Conservation (phyloP, 2,113 vertebrate genomes). For the Mus pahari region DNA sequence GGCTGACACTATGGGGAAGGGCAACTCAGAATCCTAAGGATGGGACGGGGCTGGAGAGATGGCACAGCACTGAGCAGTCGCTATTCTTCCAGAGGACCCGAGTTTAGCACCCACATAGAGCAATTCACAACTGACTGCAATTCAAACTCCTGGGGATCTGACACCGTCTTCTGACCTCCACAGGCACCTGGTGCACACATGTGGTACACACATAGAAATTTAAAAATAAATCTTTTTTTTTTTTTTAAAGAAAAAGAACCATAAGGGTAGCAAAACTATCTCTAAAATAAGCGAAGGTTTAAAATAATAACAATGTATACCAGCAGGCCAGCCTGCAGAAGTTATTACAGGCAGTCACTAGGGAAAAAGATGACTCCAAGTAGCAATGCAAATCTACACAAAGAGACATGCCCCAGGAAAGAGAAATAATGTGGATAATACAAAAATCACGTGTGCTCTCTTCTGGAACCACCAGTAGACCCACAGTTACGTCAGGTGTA, state of each 20-base stretch:
- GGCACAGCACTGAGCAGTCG: too few relatives aligned
- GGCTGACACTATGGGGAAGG: too few relatives aligned
- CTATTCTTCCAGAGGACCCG: background rate
- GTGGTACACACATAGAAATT: background rate
- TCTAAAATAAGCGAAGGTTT: slow-evolving; percentile 39
- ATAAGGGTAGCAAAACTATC: background rate
- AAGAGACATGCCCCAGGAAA: background rate
- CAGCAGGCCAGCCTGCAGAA: background rate
- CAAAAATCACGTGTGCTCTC: background rate
- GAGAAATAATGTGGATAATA: background rate
- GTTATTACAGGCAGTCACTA: background rate
- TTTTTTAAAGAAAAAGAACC: background rate
- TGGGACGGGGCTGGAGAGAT: background rate
- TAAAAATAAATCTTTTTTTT: background rate
- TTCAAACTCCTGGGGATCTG: background rate
- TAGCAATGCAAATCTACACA: background rate
- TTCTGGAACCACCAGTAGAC: background rate
- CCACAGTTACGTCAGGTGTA: too few relatives aligned
- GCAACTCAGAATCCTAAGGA: background rate
- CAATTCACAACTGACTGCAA: background rate
- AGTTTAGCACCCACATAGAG: background rate
- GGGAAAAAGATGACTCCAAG: background rate
- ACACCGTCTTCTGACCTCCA: too few relatives aligned
- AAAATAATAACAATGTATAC: background rate
- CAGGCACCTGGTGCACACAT: background rate